Base-by-base conservation (phyloP, 1,140 invertebrate species). In the Drosophila equinoxialis region DNA sequence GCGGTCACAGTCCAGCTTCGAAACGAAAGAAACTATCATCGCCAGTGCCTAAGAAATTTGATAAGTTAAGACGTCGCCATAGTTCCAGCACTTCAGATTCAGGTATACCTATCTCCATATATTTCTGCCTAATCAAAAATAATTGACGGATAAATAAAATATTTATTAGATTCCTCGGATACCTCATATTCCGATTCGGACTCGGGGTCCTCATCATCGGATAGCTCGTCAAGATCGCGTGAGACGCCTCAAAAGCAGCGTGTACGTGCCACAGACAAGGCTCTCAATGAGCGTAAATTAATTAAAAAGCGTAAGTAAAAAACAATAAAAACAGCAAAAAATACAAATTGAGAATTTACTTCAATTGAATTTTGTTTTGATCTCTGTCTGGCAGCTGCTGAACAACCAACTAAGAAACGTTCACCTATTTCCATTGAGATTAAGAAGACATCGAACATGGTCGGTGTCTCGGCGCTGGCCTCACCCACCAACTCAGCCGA, bases 171-270 rank as follows among this genome's bases (percentile, higher is more conserved):
- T 59, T 94, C 93, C 11, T 93, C 93, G n/a, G 93, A 93, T 61
- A 94, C 94, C 1, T 94, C 94, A 1, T 94, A 94, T 78, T 94
- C 93, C 1, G 93, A 92, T 26, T 87, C 83, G 11, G 83, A 87
- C 1, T 83, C 94, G 10, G 93, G 93, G 10, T 94, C 93, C 0
- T 94, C 94, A 4, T 93, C 94, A 68, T 94, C 93, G 11, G 92
- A 89, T 33, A 93, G 93, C 68, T 92, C 93, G 7, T 92, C 92
- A 17, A 92, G 90, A 5, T 92, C 92, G 1, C 91, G 85, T 11
- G 91, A 89, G 45, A 85, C 92, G 35, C 85, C 91, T 30, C 81
- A 92, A 54, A 89, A 92, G 77, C 74, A 92, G 78, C 74, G 92
- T 14, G 61, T 74, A 45, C 84, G 92, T 65, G 81, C 77, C 59